Base-by-base conservation (phyloP, 2,888 invertebrate genomes). In the Metalampra italica region DNA sequence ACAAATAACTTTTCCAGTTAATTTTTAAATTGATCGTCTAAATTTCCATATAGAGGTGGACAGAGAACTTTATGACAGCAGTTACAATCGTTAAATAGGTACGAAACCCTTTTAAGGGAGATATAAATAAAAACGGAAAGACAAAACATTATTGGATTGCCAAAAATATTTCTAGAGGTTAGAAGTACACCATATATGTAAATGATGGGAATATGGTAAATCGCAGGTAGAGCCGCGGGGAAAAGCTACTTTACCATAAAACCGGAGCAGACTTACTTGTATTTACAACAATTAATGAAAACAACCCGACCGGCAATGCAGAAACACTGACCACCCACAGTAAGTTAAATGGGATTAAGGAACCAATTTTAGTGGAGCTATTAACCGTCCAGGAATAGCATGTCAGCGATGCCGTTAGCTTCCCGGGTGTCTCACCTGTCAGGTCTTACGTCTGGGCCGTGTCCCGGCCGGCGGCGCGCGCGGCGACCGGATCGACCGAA, bases 341-440 rank as follows among this genome's bases (percentile, higher is more conserved):
- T 59, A 53, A 52, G 54, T 54, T 41, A 49, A 41, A 15, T 29
- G 46, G 53, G 57, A 60, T 55, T 63, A 62, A 57, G 56, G 51
- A 57, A 56, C 55, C 55, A 47, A 55, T 61, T 60, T 60, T 56
- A 58, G 53, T 54, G 44, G 41, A 49, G 54, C 56, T 52, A 62
- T 66, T 62, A 58, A 56, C 50, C 50, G 50, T 54, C 60, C 67
- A 59, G 61, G 57, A 75, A 75, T 78, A 79, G 72, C 67, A 52
- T 64, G 59, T 71, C 66, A 68, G 64, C 64, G 66, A 62, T 54
- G 52, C 66, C 68, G 71, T 71, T 68, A 68, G 65, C 60, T 66
- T 59, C 62, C 60, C 67, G 64, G 64, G 65, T 46, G 49, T 57
- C 61, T 70, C 74, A 74, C 70, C 71, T 79, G 79, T 74, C 78